A percentile compares a stretch with the other conserved stretches of the same genome.
Evolutionary conservation across 2,113 vertebrate species (phyloP).

Genomic region (Nerophis lumbriciformis): DNA sequence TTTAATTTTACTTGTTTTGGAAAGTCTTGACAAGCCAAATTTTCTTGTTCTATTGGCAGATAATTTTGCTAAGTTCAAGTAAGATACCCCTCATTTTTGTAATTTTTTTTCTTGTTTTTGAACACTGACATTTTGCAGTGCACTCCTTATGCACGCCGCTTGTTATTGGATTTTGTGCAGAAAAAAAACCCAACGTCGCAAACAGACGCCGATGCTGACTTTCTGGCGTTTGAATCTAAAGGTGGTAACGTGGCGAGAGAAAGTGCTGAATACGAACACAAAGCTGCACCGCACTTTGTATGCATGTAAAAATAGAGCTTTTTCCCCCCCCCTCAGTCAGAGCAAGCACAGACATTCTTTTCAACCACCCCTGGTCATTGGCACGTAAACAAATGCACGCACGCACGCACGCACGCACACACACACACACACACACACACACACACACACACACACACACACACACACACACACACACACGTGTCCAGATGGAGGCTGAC

Average conservation of each 20-base stretch:
- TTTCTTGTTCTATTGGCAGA: too few relatives aligned
- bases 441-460: constrained; percentile 30
- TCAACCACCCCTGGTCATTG: constrained; percentile 57
- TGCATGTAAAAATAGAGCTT: constrained; percentile 33
- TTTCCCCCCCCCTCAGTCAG: constrained; percentile 16
- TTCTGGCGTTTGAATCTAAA: constrained; percentile 20
- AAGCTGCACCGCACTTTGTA: neutral
- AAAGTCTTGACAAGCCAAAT: too few relatives aligned
- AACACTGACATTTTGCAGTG: too few relatives aligned
- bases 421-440: constrained; percentile 35
- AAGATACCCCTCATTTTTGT: too few relatives aligned
- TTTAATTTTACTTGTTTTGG: too few relatives aligned
- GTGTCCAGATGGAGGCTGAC: constrained; percentile 69
- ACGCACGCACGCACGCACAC: constrained; percentile 26
- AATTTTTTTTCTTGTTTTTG: too few relatives aligned
- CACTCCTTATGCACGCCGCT: too few relatives aligned
- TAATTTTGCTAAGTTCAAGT: too few relatives aligned
- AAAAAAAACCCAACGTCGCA: neutral
- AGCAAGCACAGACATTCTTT: constrained; percentile 41
- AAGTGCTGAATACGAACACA: constrained; percentile 17
- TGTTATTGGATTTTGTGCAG: too few relatives aligned
- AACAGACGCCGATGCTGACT: neutral
- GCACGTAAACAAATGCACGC: constrained; percentile 56
- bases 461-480: constrained; percentile 35
- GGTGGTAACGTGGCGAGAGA: constrained; percentile 10